Evolutionary conservation across 2,113 vertebrate genomes (phyloP).

Genomic region (Chaenogobius annularis): DNA sequence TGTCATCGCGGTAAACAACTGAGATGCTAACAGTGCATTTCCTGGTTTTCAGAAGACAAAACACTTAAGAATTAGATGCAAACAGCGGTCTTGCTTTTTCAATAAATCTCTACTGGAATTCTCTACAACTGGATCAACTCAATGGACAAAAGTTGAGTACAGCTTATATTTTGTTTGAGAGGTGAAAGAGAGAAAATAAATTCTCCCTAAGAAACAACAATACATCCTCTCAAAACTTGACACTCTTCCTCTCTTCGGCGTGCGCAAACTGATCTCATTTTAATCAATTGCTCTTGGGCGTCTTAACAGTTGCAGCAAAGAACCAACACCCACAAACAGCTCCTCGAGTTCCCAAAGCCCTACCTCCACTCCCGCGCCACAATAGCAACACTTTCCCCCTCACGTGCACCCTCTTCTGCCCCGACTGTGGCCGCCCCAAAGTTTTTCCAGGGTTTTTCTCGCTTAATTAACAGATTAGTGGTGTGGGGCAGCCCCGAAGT

Average conservation of each 20-base stretch:
- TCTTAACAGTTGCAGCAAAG: slow-evolving; percentile 1
- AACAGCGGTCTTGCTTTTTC: too few species aligned
- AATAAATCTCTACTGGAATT: too few species aligned
- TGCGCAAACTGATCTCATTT: slow-evolving; percentile 6
- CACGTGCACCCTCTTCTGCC: slow-evolving; percentile 36
- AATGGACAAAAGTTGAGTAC: too few species aligned
- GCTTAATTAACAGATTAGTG: slow-evolving; percentile 86
- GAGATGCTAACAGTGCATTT: too few species aligned
- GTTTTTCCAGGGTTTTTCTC: slow-evolving; percentile 76
- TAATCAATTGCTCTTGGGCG: not conserved
- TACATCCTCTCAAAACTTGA: not conserved
- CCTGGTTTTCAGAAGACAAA: too few species aligned
- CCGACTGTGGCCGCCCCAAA: slow-evolving; percentile 59
- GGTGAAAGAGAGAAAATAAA: too few species aligned
- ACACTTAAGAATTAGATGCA: too few species aligned
- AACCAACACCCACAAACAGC: slow-evolving; percentile 19
- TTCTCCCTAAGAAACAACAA: too few species aligned
- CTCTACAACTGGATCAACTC: too few species aligned
- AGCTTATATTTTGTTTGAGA: too few species aligned
- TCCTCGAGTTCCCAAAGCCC: slow-evolving; percentile 29
- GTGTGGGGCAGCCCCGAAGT: slow-evolving; percentile 81
- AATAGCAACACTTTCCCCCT: slow-evolving; percentile 40
- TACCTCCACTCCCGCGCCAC: slow-evolving; percentile 23
- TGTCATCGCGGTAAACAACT: too few species aligned
- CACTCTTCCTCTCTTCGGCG: not conserved